Base-by-base conservation (phyloP, 2,888 invertebrate species). In the Microplitis manilae region DNA sequence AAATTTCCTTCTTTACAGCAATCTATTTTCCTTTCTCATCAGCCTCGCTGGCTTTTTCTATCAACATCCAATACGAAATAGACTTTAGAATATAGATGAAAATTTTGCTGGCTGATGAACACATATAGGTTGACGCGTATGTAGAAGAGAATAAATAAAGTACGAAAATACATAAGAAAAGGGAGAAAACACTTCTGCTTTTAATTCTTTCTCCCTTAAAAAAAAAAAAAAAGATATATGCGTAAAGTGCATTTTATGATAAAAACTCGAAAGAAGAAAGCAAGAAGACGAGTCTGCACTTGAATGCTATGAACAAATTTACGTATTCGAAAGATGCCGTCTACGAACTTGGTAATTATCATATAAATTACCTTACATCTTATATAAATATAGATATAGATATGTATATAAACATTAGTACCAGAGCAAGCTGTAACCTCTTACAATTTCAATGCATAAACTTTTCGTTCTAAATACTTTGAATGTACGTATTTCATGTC, bases 341-440 rank as follows among this genome's bases (percentile, higher is more conserved):
- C 61, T 69, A 72, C 78, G 75, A 76, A 72, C 69, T 73, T 78
- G 82, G 83, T 85, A 88, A 87, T 88, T 87, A 88, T 85, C 87
- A 87, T 87, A 87, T 87, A 87, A 87, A 88, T 88, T 86, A 86
- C 83, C 78, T 77, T 70, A 15, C 73, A 77, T 73, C 81, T 82
- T 86, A 61, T 50, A 71, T 69, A 6, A 62, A 69, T 69, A 59
- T 71, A 40, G 30, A 68, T 71, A 70, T 39, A 67, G 62, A 77
- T 17, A 64, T 62, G 5, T 5, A 50, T 40, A 64, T 38, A 20
- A 20, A 68, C 62, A 17, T 59, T 13, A 59, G n/a, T 59, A 30
- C 30, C 30, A 30, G 30, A 30, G 30, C 30, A 30, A 30, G 30
- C 30, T 30, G 30, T 38, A 61, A 8, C 61, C 61, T 39, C 62